These are phyloP conservation scores for Ormyrus nitidulus DNA, from an alignment of 2,888 invertebrate genomes.

Conservation along the genomic window DNA sequence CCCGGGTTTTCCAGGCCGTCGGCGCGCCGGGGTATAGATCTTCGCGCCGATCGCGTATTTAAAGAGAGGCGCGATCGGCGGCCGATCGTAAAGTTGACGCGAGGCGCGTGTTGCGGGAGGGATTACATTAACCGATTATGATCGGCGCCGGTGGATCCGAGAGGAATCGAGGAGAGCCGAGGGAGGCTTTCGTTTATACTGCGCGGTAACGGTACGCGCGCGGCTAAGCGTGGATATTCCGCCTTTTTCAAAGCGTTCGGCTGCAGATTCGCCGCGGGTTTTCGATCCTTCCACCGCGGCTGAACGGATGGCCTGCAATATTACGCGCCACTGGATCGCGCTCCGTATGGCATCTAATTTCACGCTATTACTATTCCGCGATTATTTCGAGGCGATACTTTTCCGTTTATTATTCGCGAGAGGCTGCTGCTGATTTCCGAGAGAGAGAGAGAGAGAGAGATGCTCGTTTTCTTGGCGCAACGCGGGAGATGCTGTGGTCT, in stretches of 20 bases:
- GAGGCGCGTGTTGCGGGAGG: slow-evolving; percentile 57
- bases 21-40: background rate
- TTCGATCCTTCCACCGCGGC: background rate
- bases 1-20: too few relatives aligned
- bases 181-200: slow-evolving; percentile 9
- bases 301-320: background rate
- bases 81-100: slow-evolving; percentile 63
- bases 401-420: slow-evolving; percentile 28
- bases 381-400: slow-evolving; percentile 45
- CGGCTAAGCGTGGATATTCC: background rate
- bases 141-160: slow-evolving; percentile 65
- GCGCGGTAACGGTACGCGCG: slow-evolving; percentile 38
- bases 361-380: slow-evolving; percentile 47
- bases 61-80: slow-evolving; percentile 60
- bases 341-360: slow-evolving; percentile 50
- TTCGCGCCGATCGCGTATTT: slow-evolving; percentile 62
- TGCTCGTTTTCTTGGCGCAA: background rate
- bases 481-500: background rate
- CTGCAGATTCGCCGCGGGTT: background rate
- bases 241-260: background rate
- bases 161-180: too few relatives aligned
- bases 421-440: background rate
- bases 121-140: slow-evolving; percentile 69
- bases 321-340: slow-evolving; percentile 30
- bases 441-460: slow-evolving; percentile 1